These are phyloP conservation scores for Labroides dimidiatus DNA, from an alignment of 2,797 vertebrate species.

Conservation along the genomic window DNA sequence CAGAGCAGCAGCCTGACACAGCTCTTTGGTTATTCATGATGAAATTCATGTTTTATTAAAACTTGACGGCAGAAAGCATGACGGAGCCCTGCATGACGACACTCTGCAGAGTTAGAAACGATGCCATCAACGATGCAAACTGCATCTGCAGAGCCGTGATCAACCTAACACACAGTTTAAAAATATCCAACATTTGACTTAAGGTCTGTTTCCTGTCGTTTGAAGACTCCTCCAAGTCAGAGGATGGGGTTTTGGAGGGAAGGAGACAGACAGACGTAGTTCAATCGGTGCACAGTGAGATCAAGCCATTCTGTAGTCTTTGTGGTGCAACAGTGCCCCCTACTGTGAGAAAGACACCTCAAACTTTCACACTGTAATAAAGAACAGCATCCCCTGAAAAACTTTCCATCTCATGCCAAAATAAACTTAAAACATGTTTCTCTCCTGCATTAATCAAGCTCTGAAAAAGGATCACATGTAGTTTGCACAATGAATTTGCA, in stretches of 20 bases:
- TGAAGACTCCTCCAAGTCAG: constrained; percentile 45
- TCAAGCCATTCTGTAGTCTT: background rate
- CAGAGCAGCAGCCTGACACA: constrained; percentile 34
- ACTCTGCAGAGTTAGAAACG: constrained; percentile 9
- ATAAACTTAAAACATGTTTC: constrained; percentile 5
- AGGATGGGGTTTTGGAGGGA: constrained; percentile 62
- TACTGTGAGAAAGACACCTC: constrained; percentile 35
- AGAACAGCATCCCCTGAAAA: constrained; percentile 7
- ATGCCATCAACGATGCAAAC: constrained; percentile 9
- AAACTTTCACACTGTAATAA: background rate
- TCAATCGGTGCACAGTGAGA: constrained; percentile 12
- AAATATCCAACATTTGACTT: constrained; percentile 54
- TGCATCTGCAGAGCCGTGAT: background rate
- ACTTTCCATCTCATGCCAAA: background rate
- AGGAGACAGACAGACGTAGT: constrained; percentile 25
- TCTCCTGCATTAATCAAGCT: constrained; percentile 3
- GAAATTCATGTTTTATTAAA: constrained; percentile 65
- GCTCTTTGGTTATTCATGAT: constrained; percentile 33
- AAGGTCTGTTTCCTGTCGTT: constrained; percentile 52
- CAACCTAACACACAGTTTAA: constrained; percentile 46
- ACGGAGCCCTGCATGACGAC: constrained; percentile 17
- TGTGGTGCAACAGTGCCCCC: constrained; percentile 76
- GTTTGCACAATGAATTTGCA: background rate
- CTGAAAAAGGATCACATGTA: background rate
- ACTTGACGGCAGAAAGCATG: constrained; percentile 9